Conservation (phyloP, 2,797 vertebrate genomes). For the Rhinogobio ventralis region DNA sequence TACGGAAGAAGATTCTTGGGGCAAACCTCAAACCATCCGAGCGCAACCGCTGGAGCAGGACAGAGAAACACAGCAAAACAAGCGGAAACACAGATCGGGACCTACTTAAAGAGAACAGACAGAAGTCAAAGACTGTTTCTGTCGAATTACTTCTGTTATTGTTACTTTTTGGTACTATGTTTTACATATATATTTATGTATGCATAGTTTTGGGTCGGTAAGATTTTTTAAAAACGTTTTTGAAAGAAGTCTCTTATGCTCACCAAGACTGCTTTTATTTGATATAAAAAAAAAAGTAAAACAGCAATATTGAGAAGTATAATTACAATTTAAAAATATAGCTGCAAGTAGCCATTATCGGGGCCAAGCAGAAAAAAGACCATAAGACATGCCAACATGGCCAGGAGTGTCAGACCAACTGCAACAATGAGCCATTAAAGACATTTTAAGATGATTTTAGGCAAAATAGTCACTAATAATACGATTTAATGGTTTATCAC, state of each 20-base stretch:
- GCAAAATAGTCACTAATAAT: too few species aligned
- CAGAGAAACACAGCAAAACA: slow-evolving; percentile 4
- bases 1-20: slow-evolving; percentile 44
- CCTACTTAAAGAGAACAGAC: neutral
- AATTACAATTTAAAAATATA: neutral
- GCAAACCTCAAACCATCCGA: slow-evolving; percentile 51
- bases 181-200: neutral
- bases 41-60: slow-evolving; percentile 48
- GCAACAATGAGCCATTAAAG: too few species aligned
- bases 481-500: too few species aligned
- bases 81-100: neutral
- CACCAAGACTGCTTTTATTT: neutral
- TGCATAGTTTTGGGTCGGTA: neutral
- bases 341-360: too few species aligned
- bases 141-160: neutral
- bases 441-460: too few species aligned
- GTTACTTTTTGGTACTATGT: neutral
- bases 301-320: neutral
- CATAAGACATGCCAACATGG: too few species aligned
- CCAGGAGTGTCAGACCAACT: too few species aligned
- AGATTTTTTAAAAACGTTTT: neutral
- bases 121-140: slow-evolving; percentile 18
- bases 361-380: too few species aligned
- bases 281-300: neutral
- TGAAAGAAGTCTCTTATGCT: neutral